Evolutionary conservation across 2,797 vertebrate species (phyloP).

Genomic region (Cuniculus paca): DNA sequence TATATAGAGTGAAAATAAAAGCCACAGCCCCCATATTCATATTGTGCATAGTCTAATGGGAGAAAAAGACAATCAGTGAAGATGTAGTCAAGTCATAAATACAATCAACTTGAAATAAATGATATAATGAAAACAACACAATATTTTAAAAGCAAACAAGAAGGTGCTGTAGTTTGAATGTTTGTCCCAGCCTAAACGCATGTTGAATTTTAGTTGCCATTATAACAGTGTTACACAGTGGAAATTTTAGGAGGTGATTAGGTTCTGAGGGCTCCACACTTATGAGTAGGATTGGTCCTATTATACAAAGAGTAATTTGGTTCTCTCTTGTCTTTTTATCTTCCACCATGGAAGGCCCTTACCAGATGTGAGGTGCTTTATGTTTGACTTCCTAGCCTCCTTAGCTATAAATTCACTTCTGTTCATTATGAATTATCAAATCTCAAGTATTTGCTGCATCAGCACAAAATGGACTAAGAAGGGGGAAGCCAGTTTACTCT

Average conservation of each 20-base stretch:
- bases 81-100: neutral
- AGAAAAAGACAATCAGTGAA: neutral
- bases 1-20: neutral
- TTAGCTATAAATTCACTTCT: neutral
- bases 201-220: neutral
- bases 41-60: neutral
- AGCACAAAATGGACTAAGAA: neutral
- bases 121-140: neutral
- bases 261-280: neutral
- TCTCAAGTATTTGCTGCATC: neutral
- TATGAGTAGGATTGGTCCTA: fast-evolving
- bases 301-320: neutral
- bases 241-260: neutral
- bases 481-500: neutral
- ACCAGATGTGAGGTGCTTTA: neutral
- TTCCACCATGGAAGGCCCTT: neutral
- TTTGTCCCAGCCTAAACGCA: neutral
- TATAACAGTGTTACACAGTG: neutral
- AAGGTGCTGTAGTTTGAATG: neutral
- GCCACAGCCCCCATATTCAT: neutral
- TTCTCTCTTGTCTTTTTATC: neutral
- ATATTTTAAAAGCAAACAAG: neutral
- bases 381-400: neutral
- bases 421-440: neutral
- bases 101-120: neutral